Evolutionary conservation across 1,140 invertebrate genomes (phyloP).

Genomic region (Xylocopa sonorina): DNA sequence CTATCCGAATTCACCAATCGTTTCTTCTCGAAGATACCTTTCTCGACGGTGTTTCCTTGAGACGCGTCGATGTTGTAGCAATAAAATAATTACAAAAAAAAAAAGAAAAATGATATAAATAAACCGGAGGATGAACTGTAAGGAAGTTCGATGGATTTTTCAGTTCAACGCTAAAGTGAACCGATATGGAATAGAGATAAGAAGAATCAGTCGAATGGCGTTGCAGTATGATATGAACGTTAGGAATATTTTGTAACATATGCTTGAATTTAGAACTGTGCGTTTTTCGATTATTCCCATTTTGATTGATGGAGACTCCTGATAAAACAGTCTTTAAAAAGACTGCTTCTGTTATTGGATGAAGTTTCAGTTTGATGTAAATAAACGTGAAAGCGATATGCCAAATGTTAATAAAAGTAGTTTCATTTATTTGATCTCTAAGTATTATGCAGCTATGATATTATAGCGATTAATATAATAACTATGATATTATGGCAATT

Average conservation of each 20-base stretch:
- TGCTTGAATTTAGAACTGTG: background rate
- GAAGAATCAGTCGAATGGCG: background rate
- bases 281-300: background rate
- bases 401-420: background rate
- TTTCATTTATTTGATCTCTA: too few relatives aligned
- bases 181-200: background rate
- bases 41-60: constrained; percentile 77
- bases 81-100: constrained; percentile 8
- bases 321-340: background rate
- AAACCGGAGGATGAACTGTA: too few relatives aligned
- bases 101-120: background rate
- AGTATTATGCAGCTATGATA: too few relatives aligned
- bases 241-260: background rate
- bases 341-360: constrained; percentile 18
- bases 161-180: too few relatives aligned
- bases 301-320: background rate
- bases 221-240: background rate
- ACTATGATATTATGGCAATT: too few relatives aligned
- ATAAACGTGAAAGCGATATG: constrained; percentile 20
- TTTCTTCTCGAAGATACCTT: constrained; percentile 76
- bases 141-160: background rate
- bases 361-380: background rate
- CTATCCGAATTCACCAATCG: constrained; percentile 70
- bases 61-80: background rate
- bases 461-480: too few relatives aligned